Evolutionary conservation across 2,113 vertebrate genomes (phyloP).

Genomic region (Labrus mixtus): DNA sequence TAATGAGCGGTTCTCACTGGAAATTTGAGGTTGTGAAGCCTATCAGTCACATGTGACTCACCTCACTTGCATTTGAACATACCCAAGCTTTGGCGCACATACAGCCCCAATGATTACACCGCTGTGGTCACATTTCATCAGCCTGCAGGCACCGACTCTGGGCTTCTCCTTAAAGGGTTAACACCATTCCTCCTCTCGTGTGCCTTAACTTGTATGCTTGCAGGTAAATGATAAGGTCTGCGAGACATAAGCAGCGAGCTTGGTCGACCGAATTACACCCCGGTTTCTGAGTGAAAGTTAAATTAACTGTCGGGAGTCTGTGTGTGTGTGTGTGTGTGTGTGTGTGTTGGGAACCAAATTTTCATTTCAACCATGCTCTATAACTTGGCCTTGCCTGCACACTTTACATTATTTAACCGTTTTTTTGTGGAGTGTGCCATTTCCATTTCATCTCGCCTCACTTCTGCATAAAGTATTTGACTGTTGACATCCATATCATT

Average conservation of each 20-base stretch:
- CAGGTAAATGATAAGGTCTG: background rate
- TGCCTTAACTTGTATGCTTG: constrained; percentile 2
- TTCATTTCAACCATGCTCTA: constrained; percentile 6
- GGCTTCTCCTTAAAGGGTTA: constrained; percentile 6
- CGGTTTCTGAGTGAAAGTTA: constrained; percentile 3
- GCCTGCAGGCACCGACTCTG: constrained; percentile 10
- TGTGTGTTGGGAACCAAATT: background rate
- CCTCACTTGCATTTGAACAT: background rate
- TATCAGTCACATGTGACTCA: background rate
- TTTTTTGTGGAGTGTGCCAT: constrained; percentile 30
- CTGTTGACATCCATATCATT: constrained; percentile 64
- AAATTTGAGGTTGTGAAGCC: background rate
- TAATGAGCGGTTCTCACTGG: background rate
- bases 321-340: background rate
- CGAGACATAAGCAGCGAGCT: background rate
- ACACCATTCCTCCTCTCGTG: background rate
- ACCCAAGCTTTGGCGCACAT: background rate
- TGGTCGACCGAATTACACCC: background rate
- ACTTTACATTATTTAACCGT: constrained; percentile 50
- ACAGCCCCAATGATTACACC: background rate
- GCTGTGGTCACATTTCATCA: constrained; percentile 28
- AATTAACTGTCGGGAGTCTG: background rate
- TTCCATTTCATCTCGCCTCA: constrained; percentile 46
- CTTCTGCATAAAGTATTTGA: constrained; percentile 60
- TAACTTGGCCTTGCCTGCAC: background rate